Percentiles rank a stretch among this genome's conserved stretches.
These are phyloP conservation scores for Melanotaenia parkinsoni DNA, from an alignment of 2,797 vertebrate species.

Conservation along the genomic window DNA sequence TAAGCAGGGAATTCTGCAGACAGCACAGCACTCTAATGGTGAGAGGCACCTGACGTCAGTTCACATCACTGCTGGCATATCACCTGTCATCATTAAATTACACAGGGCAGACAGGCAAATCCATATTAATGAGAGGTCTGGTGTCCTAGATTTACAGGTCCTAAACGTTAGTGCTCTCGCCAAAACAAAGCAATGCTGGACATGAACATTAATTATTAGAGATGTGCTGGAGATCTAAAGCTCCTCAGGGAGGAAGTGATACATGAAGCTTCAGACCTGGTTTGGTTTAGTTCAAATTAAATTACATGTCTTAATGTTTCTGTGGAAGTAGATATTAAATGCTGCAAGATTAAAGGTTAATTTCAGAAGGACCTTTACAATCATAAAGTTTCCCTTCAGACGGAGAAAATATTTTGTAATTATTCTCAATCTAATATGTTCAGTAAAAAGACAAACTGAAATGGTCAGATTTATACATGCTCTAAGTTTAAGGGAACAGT, in stretches of 20 bases:
- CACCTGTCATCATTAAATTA: constrained; percentile 80
- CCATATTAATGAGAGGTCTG: constrained; percentile 66
- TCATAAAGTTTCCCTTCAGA: background rate
- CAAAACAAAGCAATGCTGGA: constrained; percentile 37
- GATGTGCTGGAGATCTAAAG: constrained; percentile 37
- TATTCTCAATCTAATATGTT: background rate
- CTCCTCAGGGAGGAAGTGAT: constrained; percentile 34
- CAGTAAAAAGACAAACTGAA: too few relatives aligned
- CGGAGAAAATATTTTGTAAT: background rate
- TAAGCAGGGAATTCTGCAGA: constrained; percentile 51
- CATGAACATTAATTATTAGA: constrained; percentile 57
- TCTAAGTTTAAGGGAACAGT: too few relatives aligned
- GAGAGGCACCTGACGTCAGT: constrained; percentile 60
- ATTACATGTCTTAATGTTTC: constrained; percentile 9
- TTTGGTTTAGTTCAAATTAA: constrained; percentile 22
- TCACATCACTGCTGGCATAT: constrained; percentile 60
- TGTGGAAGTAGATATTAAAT: constrained; percentile 1
- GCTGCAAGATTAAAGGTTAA: background rate
- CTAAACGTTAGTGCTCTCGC: constrained; percentile 55
- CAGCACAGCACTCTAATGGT: constrained; percentile 41
- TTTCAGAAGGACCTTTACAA: background rate
- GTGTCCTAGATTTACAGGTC: constrained; percentile 41
- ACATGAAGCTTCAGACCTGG: constrained; percentile 16
- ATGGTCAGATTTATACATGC: too few relatives aligned
- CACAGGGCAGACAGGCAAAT: constrained; percentile 53